Evolutionary conservation across 2,113 vertebrate genomes (phyloP), one percentile per base, ranked within the genome.

Genomic region (Tragelaphus buxtoni): DNA sequence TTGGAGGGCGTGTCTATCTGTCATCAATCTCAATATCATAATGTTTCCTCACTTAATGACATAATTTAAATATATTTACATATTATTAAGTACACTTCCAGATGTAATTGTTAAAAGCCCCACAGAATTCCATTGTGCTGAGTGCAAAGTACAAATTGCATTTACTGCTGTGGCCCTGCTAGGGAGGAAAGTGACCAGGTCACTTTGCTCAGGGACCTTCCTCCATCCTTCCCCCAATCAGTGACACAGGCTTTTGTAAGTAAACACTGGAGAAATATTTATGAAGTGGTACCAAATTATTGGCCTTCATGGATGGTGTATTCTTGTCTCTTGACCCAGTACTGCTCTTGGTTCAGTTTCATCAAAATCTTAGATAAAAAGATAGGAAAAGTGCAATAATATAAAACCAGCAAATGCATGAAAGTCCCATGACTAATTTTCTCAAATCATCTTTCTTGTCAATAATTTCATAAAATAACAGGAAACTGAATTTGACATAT

Each of bases 401-500:
- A 88, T 24, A 32, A 93, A 95, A 82, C 16, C 30, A 77, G 45
- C 4, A 77, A 58, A 72, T 61, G 30, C 55, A 18, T 90, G 60
- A 91, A 93, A 93, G 80, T 8, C 11, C n/a, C 30, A 28, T 49
- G 30, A 94, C 42, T 95, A 53, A 80, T 87, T 96, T 97, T 65
- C 18, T 79, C 45, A 51, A 14, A 58, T 16, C 11, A 65, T 72
- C 9, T 24, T 16, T 89, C 17, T 32, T 85, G 7, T 79, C 61
- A 95, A 94, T 72, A 88, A 87, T 94, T 94, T 69, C 49, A 88
- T 95, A 53, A 95, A 89, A 85, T 84, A 88, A 69, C 13, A 47
- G 30, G 47, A 97, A 96, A 45, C 4, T 39, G 42, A 74, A 7
- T 85, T 94, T 90, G 35, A 60, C 12, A 45, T 90, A 32, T 88